A percentile compares a stretch with the other conserved stretches of the same genome.
These are phyloP conservation scores for Dolichopus griseipennis DNA, from an alignment of 2,888 invertebrate genomes.

Conservation along the genomic window DNA sequence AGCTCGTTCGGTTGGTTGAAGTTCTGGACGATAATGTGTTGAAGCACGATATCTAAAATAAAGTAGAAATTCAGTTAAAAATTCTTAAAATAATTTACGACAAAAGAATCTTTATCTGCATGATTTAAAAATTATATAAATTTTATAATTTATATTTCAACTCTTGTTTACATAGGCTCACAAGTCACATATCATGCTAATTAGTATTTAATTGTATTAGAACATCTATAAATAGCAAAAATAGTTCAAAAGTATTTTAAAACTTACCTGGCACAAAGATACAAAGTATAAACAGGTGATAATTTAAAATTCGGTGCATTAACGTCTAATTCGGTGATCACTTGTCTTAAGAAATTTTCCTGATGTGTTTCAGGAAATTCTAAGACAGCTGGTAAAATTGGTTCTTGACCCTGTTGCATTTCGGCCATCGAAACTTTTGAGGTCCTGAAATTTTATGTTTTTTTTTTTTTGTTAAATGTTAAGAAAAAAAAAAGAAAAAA, in stretches of 20 bases:
- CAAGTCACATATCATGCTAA: background rate
- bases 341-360: conserved; percentile 80
- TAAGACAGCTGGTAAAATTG: conserved; percentile 86
- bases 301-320: conserved; percentile 86
- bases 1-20: conserved; percentile 84
- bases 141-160: too few relatives aligned
- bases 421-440: conserved; percentile 33
- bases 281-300: conserved; percentile 93
- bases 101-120: too few relatives aligned
- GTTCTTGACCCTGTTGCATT: conserved; percentile 63
- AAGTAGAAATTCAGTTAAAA: background rate
- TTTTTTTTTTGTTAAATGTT: background rate
- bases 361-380: conserved; percentile 94
- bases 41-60: conserved; percentile 73
- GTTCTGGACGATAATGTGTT: conserved; percentile 86
- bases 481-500: background rate
- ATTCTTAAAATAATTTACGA: too few relatives aligned
- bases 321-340: conserved; percentile 81
- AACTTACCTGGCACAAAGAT: conserved; percentile 73
- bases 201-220: background rate
- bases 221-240: background rate
- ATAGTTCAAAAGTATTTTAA: background rate
- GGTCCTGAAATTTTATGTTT: conserved; percentile 27
- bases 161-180: too few relatives aligned
- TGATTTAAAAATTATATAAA: too few relatives aligned